Base-by-base conservation (phyloP, 2,113 vertebrate species). In the Gorilla gorilla region DNA sequence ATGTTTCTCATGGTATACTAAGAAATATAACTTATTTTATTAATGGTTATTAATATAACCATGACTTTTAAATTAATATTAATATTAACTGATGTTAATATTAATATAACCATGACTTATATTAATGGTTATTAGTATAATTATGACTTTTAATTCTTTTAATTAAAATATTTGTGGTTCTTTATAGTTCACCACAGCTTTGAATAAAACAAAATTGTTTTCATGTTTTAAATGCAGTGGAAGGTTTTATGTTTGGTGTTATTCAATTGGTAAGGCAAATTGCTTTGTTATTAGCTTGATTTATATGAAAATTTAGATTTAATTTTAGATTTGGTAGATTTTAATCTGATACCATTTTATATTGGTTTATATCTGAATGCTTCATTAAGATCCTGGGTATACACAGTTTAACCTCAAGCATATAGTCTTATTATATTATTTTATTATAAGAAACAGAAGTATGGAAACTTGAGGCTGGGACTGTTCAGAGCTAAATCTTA, bases 401-500 rank as follows among this genome's bases (percentile, higher is more conserved):
- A 52, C 1, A 27, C 79, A 84, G 10, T 95, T 98, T 95, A 82
- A 96, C 45, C 43, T 73, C 87, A 85, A 50, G 5, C 72, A 30
- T 68, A 3, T 2, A 66, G 38, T 85, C 45, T 95, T 83, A 3
- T 8, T 35, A 75, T n/a, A 35, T 80, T 52, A 11, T 43, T 61
- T 81, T 66, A 70, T 95, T 94, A 68, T 90, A 97, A 43, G 27
- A 70, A 88, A 87, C 40, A 94, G 22, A 93, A 95, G 0, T 87
- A 32, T 82, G 90, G 66, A 96, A 92, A 59, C 52, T 45, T 90
- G 82, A 97, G 97, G 52, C 88, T 96, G 85, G 40, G 95, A 86
- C 92, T 98, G 61, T 91, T 93, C 96, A 95, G 7, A 93, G 91
- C 75, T 68, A 40, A 97, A 18, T 86, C 68, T 88, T 97, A 92